phyloP scores from a whole-genome alignment of 2,797 vertebrate genomes.

The Intellagama lesueurii region DNA sequence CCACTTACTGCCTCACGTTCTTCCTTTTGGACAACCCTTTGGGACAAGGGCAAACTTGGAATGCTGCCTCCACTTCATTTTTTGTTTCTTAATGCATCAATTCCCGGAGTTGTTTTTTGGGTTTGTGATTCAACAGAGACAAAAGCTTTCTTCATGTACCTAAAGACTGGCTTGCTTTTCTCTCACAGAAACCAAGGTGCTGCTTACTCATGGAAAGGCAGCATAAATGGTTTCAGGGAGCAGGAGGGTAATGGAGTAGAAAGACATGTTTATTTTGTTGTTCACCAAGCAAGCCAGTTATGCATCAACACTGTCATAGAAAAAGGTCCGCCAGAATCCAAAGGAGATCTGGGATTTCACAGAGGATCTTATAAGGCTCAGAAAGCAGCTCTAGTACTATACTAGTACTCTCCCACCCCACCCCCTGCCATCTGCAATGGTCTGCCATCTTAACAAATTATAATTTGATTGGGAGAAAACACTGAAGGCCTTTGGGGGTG shows the following conservation, averaged over 20 bases:
- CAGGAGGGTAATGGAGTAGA: neutral
- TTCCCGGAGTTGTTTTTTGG: conserved; percentile 29
- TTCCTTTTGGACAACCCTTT: neutral
- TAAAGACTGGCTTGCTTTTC: neutral
- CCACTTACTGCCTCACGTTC: conserved; percentile 3
- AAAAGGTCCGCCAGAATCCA: conserved; percentile 49
- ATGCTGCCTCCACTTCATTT: neutral
- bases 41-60: conserved; percentile 12
- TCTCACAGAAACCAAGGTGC: neutral
- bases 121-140: conserved; percentile 41
- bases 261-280: neutral
- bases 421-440: too few relatives aligned
- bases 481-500: too few relatives aligned
- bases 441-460: too few relatives aligned
- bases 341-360: neutral
- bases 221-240: neutral
- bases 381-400: too few relatives aligned
- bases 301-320: conserved; percentile 27
- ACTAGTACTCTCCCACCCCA: too few relatives aligned
- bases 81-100: conserved; percentile 46
- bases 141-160: conserved; percentile 17
- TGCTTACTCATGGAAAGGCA: neutral
- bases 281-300: conserved; percentile 11
- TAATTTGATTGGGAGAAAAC: too few relatives aligned
- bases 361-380: conserved; percentile 33